Evolutionary conservation across 2,113 vertebrate species (phyloP).

Genomic region (Balaeniceps rex): DNA sequence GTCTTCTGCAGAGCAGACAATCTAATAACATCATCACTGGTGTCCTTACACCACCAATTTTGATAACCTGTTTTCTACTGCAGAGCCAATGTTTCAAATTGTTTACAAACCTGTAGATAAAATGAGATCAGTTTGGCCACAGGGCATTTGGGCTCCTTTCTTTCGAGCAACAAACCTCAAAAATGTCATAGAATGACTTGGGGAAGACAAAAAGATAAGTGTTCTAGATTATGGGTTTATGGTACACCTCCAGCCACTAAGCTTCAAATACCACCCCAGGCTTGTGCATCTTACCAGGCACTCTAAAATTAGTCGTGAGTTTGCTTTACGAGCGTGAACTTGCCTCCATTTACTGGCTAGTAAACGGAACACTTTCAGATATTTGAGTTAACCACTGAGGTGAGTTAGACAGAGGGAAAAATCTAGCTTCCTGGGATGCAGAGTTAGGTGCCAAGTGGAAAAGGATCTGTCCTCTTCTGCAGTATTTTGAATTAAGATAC

Average conservation of each 20-base stretch:
- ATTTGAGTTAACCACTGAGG: neutral
- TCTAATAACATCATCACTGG: neutral
- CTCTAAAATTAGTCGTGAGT: neutral
- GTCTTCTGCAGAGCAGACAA: neutral
- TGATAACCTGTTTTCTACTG: conserved; percentile 27
- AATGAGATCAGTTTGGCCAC: neutral
- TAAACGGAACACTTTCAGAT: neutral
- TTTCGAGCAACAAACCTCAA: neutral
- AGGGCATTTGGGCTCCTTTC: neutral
- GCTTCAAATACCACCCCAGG: neutral
- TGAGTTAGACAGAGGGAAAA: neutral
- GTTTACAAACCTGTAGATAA: conserved; percentile 27
- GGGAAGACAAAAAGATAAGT: neutral
- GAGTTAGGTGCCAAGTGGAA: neutral
- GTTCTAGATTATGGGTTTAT: neutral
- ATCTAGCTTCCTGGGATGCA: neutral
- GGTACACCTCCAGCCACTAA: neutral
- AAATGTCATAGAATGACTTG: neutral
- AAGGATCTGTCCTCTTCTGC: neutral
- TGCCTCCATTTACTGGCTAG: neutral
- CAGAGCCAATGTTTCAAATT: neutral
- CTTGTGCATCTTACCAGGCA: neutral
- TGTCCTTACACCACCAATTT: neutral
- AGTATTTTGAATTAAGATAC: neutral
- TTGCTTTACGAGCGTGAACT: neutral